Evolutionary conservation across 1,140 invertebrate genomes (phyloP), one percentile per base, ranked within the genome.

Genomic region (Chelonus insularis): DNA sequence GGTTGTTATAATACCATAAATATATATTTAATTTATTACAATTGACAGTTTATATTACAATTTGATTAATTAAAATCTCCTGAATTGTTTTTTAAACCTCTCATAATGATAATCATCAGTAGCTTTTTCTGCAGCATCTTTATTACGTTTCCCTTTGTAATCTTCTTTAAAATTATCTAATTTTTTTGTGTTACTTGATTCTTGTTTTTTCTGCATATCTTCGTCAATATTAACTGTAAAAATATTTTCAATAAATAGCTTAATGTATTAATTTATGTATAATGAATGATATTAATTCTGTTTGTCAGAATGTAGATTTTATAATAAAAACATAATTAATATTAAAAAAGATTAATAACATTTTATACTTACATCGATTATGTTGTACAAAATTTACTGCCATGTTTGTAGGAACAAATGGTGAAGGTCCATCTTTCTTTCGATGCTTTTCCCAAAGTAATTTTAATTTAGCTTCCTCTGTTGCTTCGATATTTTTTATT

Each of bases 71-170:
- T 82, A 95, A 84, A 93, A 96, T 83, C 94, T 85, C 69, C 93
- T 85, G 82, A 97, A 97, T 76, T 98, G 95, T 82, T 97, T 97
- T 74, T 94, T 95, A 74, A 98, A 98, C 73, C 92, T 91, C 78
- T 97, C 95, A 83, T 95, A 97, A 82, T 97, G 93, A 78, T 95
- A 97, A 83, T 98, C 95, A 79, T 98, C 96, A 1, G 95, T 96
- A 0, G 96, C 95, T 72, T 96, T 92, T 76, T 96, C 92, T 9
- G 4, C 29, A 60, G 88, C 89, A 63, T 89, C 88, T 18, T 89
- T 87, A 74, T 86, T 87, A 57, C 89, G 84, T 37, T 86, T 86
- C 20, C n/a, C n/a, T n/a, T 86, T 87, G 41, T 85, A 77, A 54
- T 84, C 83, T 60, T 86, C 81, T 57, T 83, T 83, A 60, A 82